Evolutionary conservation across 1,140 invertebrate genomes (phyloP).

Genomic region (Limonius californicus): DNA sequence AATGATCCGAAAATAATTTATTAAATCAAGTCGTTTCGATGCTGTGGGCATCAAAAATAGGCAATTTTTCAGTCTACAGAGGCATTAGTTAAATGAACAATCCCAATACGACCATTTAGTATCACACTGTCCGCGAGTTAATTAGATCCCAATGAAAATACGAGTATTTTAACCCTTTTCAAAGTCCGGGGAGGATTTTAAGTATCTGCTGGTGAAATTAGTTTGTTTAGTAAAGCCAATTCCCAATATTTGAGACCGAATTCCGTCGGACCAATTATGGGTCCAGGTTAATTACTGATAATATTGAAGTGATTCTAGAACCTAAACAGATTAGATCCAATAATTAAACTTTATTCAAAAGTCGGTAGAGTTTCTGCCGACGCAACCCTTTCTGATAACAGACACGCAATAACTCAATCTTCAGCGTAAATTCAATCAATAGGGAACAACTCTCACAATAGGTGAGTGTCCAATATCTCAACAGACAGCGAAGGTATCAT

Average conservation of each 20-base stretch:
- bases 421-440: background rate
- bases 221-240: too few species aligned
- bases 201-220: too few species aligned
- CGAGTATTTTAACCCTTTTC: background rate
- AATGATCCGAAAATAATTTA: too few species aligned
- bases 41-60: too few species aligned
- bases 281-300: too few species aligned
- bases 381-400: background rate
- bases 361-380: background rate
- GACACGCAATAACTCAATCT: background rate
- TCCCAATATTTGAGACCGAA: too few species aligned
- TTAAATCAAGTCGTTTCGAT: too few species aligned
- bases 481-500: background rate
- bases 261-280: too few species aligned
- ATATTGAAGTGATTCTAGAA: too few species aligned
- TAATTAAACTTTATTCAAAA: too few species aligned
- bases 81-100: background rate
- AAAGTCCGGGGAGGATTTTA: background rate
- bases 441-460: background rate
- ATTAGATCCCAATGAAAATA: background rate
- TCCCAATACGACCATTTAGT: background rate
- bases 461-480: background rate
- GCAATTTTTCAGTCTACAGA: too few species aligned
- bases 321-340: too few species aligned
- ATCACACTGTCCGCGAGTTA: background rate